A percentile compares a stretch with the other conserved stretches of the same genome.
phyloP scores from a whole-genome alignment of 1,140 invertebrate genomes.

The Odontomachus brunneus region DNA sequence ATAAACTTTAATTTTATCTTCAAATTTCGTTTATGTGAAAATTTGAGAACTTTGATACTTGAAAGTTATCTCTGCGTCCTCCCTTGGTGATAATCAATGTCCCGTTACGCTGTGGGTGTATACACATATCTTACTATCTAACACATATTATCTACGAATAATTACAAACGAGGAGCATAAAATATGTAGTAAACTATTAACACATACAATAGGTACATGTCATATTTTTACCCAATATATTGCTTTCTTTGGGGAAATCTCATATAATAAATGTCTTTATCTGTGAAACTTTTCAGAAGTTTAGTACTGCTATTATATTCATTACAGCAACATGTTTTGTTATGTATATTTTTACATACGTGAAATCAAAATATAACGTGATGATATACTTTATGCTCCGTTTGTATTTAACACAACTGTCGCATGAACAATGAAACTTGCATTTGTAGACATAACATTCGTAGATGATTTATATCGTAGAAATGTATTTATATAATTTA shows the following conservation, averaged over 20 bases:
- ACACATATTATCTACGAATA: conserved; percentile 5
- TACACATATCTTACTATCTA: conserved; percentile 32
- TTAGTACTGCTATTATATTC: neutral
- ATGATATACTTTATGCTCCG: conserved; percentile 23
- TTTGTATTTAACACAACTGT: conserved; percentile 34
- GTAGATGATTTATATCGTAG: too few relatives aligned
- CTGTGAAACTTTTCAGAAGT: neutral
- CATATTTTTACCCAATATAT: neutral
- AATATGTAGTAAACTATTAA: conserved; percentile 8
- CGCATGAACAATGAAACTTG: conserved; percentile 36
- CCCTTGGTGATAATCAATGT: neutral
- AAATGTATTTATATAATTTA: neutral
- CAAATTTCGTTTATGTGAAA: neutral
- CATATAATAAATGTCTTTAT: neutral
- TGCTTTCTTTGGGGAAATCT: neutral
- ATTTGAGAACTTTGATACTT: conserved; percentile 1
- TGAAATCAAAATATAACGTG: neutral
- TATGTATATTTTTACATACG: neutral
- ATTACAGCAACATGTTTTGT: neutral
- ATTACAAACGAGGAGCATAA: conserved; percentile 12
- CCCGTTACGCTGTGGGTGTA: conserved; percentile 43
- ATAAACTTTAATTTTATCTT: conserved; percentile 3
- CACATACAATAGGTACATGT: neutral
- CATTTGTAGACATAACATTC: neutral
- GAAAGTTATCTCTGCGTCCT: conserved; percentile 6